Percentiles rank a stretch among this genome's conserved stretches.
Conservation (phyloP, 2,113 vertebrate species). For the Fregetta grallaria region DNA sequence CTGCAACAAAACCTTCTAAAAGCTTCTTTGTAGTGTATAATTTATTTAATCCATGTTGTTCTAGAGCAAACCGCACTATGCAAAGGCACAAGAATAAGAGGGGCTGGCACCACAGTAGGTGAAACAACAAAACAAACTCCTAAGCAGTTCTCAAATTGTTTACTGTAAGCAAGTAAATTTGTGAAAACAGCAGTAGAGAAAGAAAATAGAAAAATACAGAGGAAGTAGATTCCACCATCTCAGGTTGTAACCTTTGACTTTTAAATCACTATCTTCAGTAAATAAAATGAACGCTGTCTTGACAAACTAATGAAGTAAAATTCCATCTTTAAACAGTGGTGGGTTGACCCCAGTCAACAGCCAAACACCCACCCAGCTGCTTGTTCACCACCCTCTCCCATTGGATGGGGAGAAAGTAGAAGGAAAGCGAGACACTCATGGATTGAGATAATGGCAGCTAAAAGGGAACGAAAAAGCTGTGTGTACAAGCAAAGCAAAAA, state of each 20-base stretch:
- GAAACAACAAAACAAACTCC: not conserved
- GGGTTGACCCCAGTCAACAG: not conserved
- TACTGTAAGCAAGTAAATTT: not conserved
- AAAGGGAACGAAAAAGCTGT: not conserved
- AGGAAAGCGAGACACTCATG: not conserved
- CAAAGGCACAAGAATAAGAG: not conserved
- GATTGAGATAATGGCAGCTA: not conserved
- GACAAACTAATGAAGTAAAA: not conserved
- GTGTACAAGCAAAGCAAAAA: not conserved
- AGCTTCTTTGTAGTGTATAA: not conserved
- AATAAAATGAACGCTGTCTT: not conserved
- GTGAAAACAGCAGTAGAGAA: not conserved
- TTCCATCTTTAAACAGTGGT: not conserved
- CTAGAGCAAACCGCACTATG: not conserved
- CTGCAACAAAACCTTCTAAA: not conserved
- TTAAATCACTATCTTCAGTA: not conserved
- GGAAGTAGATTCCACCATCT: not conserved
- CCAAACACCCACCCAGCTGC: not conserved
- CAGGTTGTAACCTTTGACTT: not conserved
- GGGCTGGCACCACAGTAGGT: not conserved
- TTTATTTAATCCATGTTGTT: not conserved
- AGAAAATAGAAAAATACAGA: not conserved
- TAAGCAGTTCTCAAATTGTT: not conserved
- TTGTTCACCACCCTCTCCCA: not conserved
- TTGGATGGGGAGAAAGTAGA: not conserved